These are phyloP conservation scores for Paedocypris micromegethes DNA, from an alignment of 2,797 vertebrate species.

Conservation along the genomic window DNA sequence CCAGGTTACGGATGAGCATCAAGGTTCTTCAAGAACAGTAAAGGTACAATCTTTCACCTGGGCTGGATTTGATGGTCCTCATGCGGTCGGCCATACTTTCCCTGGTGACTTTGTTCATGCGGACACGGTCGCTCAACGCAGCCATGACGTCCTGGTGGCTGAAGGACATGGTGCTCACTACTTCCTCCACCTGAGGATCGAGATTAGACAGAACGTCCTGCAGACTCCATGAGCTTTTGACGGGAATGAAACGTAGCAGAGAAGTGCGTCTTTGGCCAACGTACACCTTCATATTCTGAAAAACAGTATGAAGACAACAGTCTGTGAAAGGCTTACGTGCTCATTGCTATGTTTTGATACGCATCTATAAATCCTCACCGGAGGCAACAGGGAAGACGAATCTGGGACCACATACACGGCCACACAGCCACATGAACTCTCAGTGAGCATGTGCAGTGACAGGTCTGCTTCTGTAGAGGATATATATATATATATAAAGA, in stretches of 20 bases:
- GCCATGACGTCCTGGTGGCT: slow-evolving; percentile 74
- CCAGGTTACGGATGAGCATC: not conserved
- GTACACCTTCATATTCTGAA: slow-evolving; percentile 68
- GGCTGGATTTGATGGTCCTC: slow-evolving; percentile 89
- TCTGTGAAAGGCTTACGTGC: too few species aligned
- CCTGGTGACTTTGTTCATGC: slow-evolving; percentile 66
- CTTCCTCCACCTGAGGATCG: slow-evolving; percentile 64
- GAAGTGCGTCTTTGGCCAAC: slow-evolving; percentile 80
- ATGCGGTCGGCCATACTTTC: slow-evolving; percentile 76
- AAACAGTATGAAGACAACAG: not conserved
- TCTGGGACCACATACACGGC: slow-evolving; percentile 81
- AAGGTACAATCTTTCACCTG: slow-evolving; percentile 64
- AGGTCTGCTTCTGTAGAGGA: slow-evolving; percentile 73
- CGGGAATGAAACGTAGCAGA: slow-evolving; percentile 65
- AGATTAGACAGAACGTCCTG: slow-evolving; percentile 66
- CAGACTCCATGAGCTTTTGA: slow-evolving; percentile 54
- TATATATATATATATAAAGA: too few species aligned
- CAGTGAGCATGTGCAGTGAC: slow-evolving; percentile 68
- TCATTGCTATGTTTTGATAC: too few species aligned
- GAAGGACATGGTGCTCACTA: slow-evolving; percentile 84
- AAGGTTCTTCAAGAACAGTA: too few species aligned
- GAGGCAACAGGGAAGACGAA: slow-evolving; percentile 72
- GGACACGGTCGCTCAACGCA: slow-evolving; percentile 79
- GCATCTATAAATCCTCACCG: slow-evolving; percentile 61
- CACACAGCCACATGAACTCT: slow-evolving; percentile 74